Conservation (phyloP, 2,888 invertebrate genomes). For the Agrotis puta region DNA sequence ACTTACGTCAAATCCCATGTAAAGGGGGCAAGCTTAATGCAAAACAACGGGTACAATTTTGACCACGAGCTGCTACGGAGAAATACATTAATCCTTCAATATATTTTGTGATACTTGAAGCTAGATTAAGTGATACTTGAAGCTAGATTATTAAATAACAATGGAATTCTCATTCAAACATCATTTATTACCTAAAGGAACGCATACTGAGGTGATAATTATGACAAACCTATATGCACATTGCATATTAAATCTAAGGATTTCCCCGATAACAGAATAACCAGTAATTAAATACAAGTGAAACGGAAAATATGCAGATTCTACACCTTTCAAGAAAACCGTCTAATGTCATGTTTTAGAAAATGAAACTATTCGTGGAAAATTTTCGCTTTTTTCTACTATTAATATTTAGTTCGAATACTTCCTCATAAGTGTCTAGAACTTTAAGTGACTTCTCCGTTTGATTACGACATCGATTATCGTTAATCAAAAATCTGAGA, state of each 20-base stretch:
- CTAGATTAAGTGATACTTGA: neutral
- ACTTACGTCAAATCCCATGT: no score
- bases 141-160: neutral
- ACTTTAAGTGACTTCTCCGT: constrained; percentile 7
- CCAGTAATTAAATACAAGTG: constrained; percentile 9
- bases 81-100: no score
- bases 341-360: constrained; percentile 9
- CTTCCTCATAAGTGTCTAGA: constrained; percentile 23
- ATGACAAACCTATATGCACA: constrained; percentile 21
- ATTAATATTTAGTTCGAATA: constrained; percentile 27
- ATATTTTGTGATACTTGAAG: no score
- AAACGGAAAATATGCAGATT: constrained; percentile 15
- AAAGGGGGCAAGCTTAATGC: neutral
- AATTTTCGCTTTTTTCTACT: constrained; percentile 17
- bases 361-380: constrained; percentile 39
- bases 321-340: constrained; percentile 30
- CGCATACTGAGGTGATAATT: constrained; percentile 8
- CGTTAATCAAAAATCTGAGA: neutral
- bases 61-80: neutral
- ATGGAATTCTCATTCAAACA: neutral
- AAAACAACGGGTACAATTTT: neutral
- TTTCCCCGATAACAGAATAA: constrained; percentile 56
- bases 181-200: neutral
- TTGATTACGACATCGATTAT: neutral
- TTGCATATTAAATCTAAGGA: constrained; percentile 26